Evolutionary conservation across 1,140 invertebrate species (phyloP), one percentile per base, ranked within the genome.

Genomic region (Drosophila suzukii): DNA sequence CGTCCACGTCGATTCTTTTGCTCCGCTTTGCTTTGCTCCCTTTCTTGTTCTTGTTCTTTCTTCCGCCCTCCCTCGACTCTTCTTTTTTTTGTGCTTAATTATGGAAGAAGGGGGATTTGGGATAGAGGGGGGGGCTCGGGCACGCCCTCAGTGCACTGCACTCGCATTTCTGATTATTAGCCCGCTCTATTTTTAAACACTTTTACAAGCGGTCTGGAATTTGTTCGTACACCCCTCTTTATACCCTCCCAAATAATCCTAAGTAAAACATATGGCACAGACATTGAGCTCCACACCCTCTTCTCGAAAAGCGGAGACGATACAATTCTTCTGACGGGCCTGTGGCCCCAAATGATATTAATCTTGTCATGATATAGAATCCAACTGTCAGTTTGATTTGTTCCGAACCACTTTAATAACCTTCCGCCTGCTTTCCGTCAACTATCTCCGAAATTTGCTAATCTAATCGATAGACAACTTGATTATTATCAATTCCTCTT

Each of bases 191-290:
- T 83, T 83, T 83, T 83, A 83, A 78, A 79, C 60, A 62, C 46
- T 83, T 82, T 82, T 83, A 83, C 80, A 79, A 83, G 75, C 66
- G 34, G 49, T 83, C 61, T 83, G 81, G 81, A 83, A 83, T 83
- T 83, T 67, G 53, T 67, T 36, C 62, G 50, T 55, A 34, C 15
- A 51, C 24, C 59, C 15, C 27, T 34, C 12, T 32, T 15, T 15
- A 47, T 17, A 27, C 34, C 17, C 47, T 12, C 27, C 17, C 30
- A 17, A 47, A 54, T 13, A 54, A 27, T 38, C 17, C 13, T 20
- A 73, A 41, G 51, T 47, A 60, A 78, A 62, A 60, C 63, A 67
- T 70, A 61, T 60, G 43, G 49, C 73, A 50, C 56, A 43, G 43
- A 46, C 43, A 46, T 46, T 55, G 55, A 34, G 32, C 36, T 57